Percentiles rank a stretch among this genome's conserved stretches.
Conservation (phyloP, 2,797 vertebrate species). For the Anas capensis region DNA sequence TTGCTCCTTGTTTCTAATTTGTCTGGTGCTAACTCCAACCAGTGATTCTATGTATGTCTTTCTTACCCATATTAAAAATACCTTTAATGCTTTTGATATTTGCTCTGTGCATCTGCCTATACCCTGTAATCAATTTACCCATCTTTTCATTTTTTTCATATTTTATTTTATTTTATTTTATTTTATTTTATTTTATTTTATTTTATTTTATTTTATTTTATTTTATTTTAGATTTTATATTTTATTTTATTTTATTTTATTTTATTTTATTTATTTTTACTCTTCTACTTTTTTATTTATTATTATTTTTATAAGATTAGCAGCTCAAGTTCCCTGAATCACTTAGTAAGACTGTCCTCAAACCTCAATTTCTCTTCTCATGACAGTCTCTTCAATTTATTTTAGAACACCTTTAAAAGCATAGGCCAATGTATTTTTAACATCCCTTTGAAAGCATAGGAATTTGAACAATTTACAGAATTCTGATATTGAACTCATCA, state of each 20-base stretch:
- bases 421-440: conserved; percentile 24
- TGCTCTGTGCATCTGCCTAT: background rate
- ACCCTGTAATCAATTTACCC: background rate
- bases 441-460: background rate
- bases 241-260: background rate
- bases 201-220: background rate
- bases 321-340: background rate
- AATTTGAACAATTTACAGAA: background rate
- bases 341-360: background rate
- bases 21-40: background rate
- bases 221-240: background rate
- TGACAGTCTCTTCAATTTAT: background rate
- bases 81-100: conserved; percentile 12
- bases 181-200: background rate
- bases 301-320: background rate
- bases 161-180: background rate
- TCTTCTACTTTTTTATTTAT: background rate
- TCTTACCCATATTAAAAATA: background rate
- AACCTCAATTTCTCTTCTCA: background rate
- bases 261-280: background rate
- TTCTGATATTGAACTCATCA: background rate
- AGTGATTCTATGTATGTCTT: background rate
- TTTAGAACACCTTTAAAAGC: background rate
- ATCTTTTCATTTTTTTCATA: background rate
- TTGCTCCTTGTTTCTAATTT: conserved; percentile 41